These are phyloP conservation scores for Anoncus sp. DNA, from an alignment of 2,888 invertebrate genomes.

Conservation along the genomic window DNA sequence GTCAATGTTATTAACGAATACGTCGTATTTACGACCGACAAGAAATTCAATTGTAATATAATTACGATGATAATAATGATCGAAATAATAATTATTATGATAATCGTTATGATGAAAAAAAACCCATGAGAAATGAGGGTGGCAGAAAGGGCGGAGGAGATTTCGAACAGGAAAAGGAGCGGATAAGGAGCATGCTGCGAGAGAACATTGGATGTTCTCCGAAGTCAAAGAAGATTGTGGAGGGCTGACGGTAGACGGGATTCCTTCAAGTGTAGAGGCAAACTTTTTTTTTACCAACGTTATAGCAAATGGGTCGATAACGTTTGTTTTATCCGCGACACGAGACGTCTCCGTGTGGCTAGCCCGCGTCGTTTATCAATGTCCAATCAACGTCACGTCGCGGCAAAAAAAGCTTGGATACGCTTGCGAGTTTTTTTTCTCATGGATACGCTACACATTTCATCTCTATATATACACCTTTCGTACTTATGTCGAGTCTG, in stretches of 20 bases:
- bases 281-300: slow-evolving; percentile 60
- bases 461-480: slow-evolving; percentile 12
- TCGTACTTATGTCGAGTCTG: slow-evolving; percentile 23
- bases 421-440: slow-evolving; percentile 54
- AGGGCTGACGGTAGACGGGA: slow-evolving; percentile 13
- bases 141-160: slow-evolving; percentile 7
- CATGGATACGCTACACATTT: slow-evolving; percentile 34
- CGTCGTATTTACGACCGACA: too few relatives aligned
- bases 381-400: slow-evolving; percentile 77
- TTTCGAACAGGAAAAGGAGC: slow-evolving; percentile 27
- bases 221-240: slow-evolving; percentile 60
- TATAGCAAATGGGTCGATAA: slow-evolving; percentile 73
- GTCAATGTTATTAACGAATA: too few relatives aligned
- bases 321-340: slow-evolving; percentile 76
- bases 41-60: too few relatives aligned
- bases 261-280: slow-evolving; percentile 38
- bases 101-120: not conserved
- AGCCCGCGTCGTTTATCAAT: slow-evolving; percentile 78
- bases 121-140: slow-evolving; percentile 3
- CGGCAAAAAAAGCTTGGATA: slow-evolving; percentile 57
- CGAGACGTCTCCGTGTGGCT: slow-evolving; percentile 63
- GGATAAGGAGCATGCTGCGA: slow-evolving; percentile 30
- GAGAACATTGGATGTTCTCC: slow-evolving; percentile 44
- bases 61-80: not conserved
- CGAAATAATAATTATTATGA: too few relatives aligned